phyloP scores from a whole-genome alignment of 2,888 invertebrate species.

The Amblyjoppa fuscipennis region DNA sequence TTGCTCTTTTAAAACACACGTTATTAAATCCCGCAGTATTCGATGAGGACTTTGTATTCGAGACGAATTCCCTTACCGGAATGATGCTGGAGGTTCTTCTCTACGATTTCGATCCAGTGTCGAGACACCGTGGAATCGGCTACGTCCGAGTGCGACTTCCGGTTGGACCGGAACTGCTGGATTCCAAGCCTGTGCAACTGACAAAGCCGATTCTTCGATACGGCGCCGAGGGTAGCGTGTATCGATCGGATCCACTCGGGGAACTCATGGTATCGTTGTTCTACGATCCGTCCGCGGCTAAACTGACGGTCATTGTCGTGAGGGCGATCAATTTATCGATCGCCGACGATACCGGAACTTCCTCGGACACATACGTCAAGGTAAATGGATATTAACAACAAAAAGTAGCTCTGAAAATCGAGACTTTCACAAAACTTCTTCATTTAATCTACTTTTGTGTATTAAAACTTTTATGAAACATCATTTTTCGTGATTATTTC shows the following conservation, averaged over 20 bases:
- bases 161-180: conserved; percentile 86
- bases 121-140: conserved; percentile 89
- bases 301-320: conserved; percentile 87
- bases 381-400: conserved; percentile 72
- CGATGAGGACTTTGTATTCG: conserved; percentile 90
- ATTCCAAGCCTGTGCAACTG: conserved; percentile 86
- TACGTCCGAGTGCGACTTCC: conserved; percentile 87
- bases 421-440: not conserved
- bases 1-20: not conserved
- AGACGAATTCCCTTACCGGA: conserved; percentile 86
- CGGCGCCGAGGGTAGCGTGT: conserved; percentile 86
- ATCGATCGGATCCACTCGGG: conserved; percentile 86
- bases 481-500: too few species aligned
- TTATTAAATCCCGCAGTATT: conserved; percentile 85
- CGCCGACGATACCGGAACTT: conserved; percentile 83
- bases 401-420: not conserved
- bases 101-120: conserved; percentile 89
- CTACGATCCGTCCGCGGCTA: conserved; percentile 87
- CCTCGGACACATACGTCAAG: conserved; percentile 86
- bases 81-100: conserved; percentile 88
- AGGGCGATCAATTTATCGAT: conserved; percentile 86
- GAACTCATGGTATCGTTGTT: conserved; percentile 87
- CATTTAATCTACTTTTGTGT: too few species aligned
- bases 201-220: conserved; percentile 87
- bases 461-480: too few species aligned